Percentiles rank a stretch among this genome's conserved stretches.
Evolutionary conservation across 2,888 invertebrate species (phyloP).

Genomic region (Syritta pipiens): DNA sequence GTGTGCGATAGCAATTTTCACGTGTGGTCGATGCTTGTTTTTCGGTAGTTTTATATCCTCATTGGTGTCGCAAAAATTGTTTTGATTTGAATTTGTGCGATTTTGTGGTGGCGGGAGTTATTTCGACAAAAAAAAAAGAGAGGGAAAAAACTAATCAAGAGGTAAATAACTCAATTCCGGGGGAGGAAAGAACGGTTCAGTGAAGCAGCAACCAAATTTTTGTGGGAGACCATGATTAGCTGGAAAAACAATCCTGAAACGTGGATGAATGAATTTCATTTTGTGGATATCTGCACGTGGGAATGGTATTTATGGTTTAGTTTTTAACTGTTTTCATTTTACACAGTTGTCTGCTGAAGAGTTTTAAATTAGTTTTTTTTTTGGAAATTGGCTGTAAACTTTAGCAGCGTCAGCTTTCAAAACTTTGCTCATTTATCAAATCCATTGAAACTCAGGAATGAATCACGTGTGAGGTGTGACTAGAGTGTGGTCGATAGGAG

Average conservation of each 20-base stretch:
- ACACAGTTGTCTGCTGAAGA: too few species aligned
- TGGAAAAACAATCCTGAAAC: too few species aligned
- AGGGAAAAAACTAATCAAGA: slow-evolving; percentile 35
- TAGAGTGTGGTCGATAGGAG: too few species aligned
- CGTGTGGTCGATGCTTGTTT: slow-evolving; percentile 52
- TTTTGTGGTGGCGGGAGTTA: slow-evolving; percentile 54
- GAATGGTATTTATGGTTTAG: background rate
- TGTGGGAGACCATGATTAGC: slow-evolving; percentile 62
- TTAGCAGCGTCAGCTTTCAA: too few species aligned
- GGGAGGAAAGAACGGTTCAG: too few species aligned
- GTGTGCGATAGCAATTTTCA: slow-evolving; percentile 60
- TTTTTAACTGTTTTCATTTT: background rate
- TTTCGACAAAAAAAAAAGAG: slow-evolving; percentile 26
- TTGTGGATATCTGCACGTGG: background rate
- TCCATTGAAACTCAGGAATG: too few species aligned
- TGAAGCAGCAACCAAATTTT: slow-evolving; percentile 32
- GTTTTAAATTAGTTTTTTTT: too few species aligned
- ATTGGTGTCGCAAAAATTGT: slow-evolving; percentile 56
- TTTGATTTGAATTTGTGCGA: slow-evolving; percentile 61
- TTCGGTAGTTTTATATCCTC: slow-evolving; percentile 46
- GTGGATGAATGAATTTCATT: slow-evolving; percentile 50
- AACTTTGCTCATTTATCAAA: too few species aligned
- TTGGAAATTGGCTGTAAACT: too few species aligned
- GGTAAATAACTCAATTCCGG: slow-evolving; percentile 38
- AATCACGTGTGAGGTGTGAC: too few species aligned